These are phyloP conservation scores for Pseudorhombus dupliciocellatus DNA, from an alignment of 2,113 vertebrate genomes.

Conservation along the genomic window DNA sequence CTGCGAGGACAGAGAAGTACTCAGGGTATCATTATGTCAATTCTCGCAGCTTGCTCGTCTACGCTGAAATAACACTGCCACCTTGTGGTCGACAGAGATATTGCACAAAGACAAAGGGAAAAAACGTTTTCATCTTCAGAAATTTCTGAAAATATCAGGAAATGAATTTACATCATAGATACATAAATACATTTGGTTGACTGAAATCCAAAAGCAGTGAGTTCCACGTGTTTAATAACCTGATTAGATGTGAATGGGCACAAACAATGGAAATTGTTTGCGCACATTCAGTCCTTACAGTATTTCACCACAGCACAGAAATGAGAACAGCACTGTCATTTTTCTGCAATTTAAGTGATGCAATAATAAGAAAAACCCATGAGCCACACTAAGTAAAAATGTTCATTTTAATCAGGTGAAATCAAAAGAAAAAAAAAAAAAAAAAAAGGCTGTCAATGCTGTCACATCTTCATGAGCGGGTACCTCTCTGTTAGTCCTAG, in stretches of 20 bases:
- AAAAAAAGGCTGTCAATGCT: conserved; percentile 56
- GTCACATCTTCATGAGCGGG: conserved; percentile 61
- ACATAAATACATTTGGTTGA: no score
- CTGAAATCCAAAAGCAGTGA: not conserved
- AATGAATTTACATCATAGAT: no score
- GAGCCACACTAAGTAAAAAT: conserved; percentile 64
- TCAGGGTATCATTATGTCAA: no score
- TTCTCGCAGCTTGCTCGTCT: not conserved
- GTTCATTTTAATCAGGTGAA: conserved; percentile 73
- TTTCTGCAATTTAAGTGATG: not conserved
- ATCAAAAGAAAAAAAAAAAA: conserved; percentile 61
- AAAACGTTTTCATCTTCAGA: not conserved
- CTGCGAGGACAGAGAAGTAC: no score
- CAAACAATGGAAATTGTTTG: no score
- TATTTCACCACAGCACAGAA: no score
- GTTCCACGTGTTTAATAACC: no score
- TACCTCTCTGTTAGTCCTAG: conserved; percentile 50
- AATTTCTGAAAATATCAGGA: not conserved
- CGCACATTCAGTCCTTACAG: no score
- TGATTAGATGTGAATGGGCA: no score
- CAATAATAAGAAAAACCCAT: conserved; percentile 15
- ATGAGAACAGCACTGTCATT: no score
- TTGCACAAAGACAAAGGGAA: not conserved
- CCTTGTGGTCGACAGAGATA: conserved; percentile 31
- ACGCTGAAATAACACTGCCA: conserved; percentile 31